Evolutionary conservation across 1,140 invertebrate species (phyloP).

Genomic region (Macrobrachium nipponense): DNA sequence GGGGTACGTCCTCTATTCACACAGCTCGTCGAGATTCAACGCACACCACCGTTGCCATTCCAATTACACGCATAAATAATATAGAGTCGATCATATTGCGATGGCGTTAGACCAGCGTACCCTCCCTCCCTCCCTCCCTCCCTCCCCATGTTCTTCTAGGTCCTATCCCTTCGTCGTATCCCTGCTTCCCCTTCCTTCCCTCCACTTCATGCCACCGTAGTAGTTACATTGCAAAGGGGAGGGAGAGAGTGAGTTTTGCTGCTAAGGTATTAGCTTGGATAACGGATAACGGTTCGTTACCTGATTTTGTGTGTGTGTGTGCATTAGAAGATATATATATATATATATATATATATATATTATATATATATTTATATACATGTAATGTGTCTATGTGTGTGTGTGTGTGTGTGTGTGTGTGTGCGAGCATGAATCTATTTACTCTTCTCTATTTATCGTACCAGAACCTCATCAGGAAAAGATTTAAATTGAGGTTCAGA

Average conservation of each 20-base stretch:
- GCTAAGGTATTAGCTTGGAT: no score
- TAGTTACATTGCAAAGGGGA: background rate
- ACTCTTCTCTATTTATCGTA: background rate
- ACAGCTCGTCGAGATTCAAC: no score
- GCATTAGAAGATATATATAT: background rate
- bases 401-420: conserved; percentile 3
- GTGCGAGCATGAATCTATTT: background rate
- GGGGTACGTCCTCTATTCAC: no score
- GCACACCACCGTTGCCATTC: no score
- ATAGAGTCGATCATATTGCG: no score
- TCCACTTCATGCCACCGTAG: background rate
- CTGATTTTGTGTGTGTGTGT: no score
- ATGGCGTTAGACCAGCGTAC: background rate
- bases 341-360: background rate
- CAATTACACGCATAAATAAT: no score
- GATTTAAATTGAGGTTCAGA: no score
- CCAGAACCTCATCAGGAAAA: no score
- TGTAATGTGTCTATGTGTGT: background rate
- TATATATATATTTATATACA: no score
- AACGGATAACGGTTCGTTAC: no score
- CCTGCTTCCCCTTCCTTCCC: background rate
- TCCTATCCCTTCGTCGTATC: background rate
- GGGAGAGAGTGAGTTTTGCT: background rate
- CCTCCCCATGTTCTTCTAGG: background rate
- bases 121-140: conserved; percentile 9